Evolutionary conservation across 2,888 invertebrate species (phyloP), one percentile per base, ranked within the genome.

Genomic region (Cataglyphis cursor): DNA sequence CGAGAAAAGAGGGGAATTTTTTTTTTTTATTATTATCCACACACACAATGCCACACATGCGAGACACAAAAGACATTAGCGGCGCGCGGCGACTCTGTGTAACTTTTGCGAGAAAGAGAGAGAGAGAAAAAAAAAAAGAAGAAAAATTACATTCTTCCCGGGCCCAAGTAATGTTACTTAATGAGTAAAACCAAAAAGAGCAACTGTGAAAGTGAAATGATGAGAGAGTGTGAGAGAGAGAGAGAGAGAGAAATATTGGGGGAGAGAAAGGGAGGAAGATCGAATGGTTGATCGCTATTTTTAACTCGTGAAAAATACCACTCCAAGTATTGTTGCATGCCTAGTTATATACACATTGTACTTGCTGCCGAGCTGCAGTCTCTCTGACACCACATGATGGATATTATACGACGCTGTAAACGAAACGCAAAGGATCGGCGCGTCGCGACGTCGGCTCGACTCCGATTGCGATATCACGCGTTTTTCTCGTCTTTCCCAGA

Each of bases 291-390:
- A 59, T 86, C 89, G 91, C 90, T 94, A 94, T 94, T 94, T 94
- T 94, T 92, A 91, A 93, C 85, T 88, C 70, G 83, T 75, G 70
- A 65, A 78, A 85, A 65, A 85, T 82, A 90, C 81, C 82, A 93
- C 91, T 94, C 91, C 92, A 87, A 78, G 91, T 93, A 94, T 93
- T 94, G 94, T 94, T 94, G 94, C 94, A 94, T 94, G 94, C 93
- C 92, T 94, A 94, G 93, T 93, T 94, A 93, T 92, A 90, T 93
- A 51, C 51, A 51, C 51, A 88, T 88, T 89, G 82, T 86, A 90
- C 70, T 81, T 80, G 82, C 57, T 72, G 78, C 76, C 66, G 68
- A 76, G 76, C 51, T 66, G 78, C 78, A 80, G 59, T 44, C 31
- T 80, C 59, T 80, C 59, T 80, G 78, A 72, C 78, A 80, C 78